Conservation (phyloP, 2,113 vertebrate species). For the Oreochromis niloticus region DNA sequence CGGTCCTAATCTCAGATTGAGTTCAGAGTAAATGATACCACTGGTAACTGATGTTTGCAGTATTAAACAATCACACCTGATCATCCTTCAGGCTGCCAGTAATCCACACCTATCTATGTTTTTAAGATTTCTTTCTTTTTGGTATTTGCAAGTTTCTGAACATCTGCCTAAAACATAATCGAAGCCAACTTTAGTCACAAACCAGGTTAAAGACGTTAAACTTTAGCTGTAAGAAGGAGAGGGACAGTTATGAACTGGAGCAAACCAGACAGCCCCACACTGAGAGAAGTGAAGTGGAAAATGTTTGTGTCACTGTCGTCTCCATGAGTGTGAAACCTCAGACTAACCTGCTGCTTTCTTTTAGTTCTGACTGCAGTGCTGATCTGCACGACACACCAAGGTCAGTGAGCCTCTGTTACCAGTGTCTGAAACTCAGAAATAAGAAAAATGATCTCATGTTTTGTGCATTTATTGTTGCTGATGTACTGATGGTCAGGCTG, state of each 20-base stretch:
- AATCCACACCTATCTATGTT: not conserved
- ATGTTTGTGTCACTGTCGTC: not conserved
- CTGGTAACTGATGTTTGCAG: not conserved
- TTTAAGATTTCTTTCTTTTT: not conserved
- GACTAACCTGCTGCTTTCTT: not conserved
- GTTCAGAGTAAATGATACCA: not conserved
- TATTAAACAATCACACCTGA: not conserved
- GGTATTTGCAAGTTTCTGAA: not conserved
- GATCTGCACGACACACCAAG: not conserved
- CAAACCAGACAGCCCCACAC: accelerated
- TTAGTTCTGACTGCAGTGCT: not conserved
- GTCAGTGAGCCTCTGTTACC: accelerated
- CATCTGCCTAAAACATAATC: accelerated
- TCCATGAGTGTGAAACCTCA: not conserved
- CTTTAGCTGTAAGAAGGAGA: not conserved
- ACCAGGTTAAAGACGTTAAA: accelerated
- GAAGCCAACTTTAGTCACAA: accelerated
- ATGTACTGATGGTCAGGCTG: accelerated
- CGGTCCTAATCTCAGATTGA: not conserved
- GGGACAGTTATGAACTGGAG: accelerated
- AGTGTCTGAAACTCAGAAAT: not conserved
- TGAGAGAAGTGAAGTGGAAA: not conserved
- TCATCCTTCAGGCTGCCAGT: accelerated
- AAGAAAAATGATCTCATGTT: not conserved
- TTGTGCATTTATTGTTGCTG: not conserved